Evolutionary conservation across 2,797 vertebrate genomes (phyloP), one percentile per base, ranked within the genome.

Genomic region (Cuniculus paca): DNA sequence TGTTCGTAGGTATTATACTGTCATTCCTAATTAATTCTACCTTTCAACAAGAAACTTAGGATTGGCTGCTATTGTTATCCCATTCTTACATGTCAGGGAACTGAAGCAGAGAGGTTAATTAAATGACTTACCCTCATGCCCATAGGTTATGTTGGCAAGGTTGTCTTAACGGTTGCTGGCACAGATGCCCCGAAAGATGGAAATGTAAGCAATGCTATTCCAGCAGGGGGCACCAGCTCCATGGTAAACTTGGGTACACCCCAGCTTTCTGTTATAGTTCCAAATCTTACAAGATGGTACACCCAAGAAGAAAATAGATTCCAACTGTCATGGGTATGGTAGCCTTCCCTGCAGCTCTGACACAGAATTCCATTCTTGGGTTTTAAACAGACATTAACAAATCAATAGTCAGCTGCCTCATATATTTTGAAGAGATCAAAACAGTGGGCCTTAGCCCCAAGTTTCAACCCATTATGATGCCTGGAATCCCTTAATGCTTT

Each of bases 171-270:
- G 58, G 88, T 50, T 96, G 82, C 85, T 96, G 94, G 88, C 94
- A 96, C 70, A 70, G 36, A 83, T 22, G 10, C 79, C 96, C 95
- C 95, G 42, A 93, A 60, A 92, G 93, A 87, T 63, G 50, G 36
- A 91, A 90, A 95, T 54, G 50, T 91, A 78, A 96, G 58, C 78
- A 81, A 72, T 50, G 34, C 26, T 84, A 50, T 79, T 95, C 97
- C 97, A 98, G 97, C 96, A 98, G 97, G 96, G 97, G 97, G 97
- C 97, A 96, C 96, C 65, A 97, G 72, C 65, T 97, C 90, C 97
- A 96, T 97, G 89, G 45, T n/a, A 91, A 93, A 97, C 91, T 95
- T 81, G 95, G 95, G 63, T 60, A 42, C 28, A 54, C 75, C 45
- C n/a, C 91, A 52, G 58, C 54, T 91, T 80, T 92, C 56, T 78